Evolutionary conservation across 2,113 vertebrate species (phyloP), one percentile per base, ranked within the genome.

Genomic region (Zosterops japonicus): DNA sequence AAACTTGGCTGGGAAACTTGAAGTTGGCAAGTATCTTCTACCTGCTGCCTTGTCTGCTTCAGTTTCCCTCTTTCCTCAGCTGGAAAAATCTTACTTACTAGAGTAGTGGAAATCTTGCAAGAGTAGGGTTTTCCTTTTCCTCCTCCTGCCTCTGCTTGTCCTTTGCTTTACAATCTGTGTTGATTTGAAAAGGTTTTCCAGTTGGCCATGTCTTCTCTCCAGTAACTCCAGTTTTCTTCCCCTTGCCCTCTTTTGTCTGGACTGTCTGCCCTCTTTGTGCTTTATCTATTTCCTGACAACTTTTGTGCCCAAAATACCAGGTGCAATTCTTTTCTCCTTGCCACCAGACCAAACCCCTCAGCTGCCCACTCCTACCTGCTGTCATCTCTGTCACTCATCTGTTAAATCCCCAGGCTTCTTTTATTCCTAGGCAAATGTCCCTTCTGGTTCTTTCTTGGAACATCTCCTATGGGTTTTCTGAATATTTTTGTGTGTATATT

Each of bases 391-490:
- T 64, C 95, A 89, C 31, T 94, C 86, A 71, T 93, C 86, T 96
- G 95, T 96, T 96, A 94, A 95, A 92, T 92, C 94, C 83, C 72
- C 93, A 93, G 93, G 93, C 85, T 93, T 96, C 90, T 72, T 90
- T 72, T 88, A 89, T 89, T 96, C 55, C 90, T 68, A 81, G 47
- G 76, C 92, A 96, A 95, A 96, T 93, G 89, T 90, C 76, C 92
- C 90, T 96, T 96, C 94, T 97, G 94, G 90, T 88, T 95, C 92
- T 81, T 95, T 94, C 76, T 83, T 94, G 93, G 93, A 94, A 93
- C 15, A 8, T 27, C 64, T 86, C 71, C 52, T 56, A 35, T 68
- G 56, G 39, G n/a, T 60, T 95, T 95, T 93, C 31, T 67, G 64
- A 90, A 42, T 83, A 63, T 69, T 90, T 95, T 69, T 90, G 29